These are phyloP conservation scores for Bergia sp. DNA, from an alignment of 92 coral and sea anemone genomes.

Conservation along the genomic window DNA sequence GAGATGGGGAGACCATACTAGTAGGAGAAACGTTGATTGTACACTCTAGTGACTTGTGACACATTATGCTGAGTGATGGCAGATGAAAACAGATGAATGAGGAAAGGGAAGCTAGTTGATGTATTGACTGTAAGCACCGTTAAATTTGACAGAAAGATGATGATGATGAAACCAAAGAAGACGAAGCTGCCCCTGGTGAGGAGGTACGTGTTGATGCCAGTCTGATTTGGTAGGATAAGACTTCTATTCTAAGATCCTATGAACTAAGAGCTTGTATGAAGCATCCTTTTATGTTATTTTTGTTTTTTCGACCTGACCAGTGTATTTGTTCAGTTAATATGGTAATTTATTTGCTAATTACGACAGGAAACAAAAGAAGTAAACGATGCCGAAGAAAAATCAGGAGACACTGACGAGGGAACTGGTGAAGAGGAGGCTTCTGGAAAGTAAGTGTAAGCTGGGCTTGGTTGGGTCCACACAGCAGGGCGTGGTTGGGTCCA, in stretches of 20 bases:
- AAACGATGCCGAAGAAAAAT: conserved; percentile 23
- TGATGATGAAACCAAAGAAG: conserved; percentile 13
- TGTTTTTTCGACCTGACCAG: too few relatives aligned
- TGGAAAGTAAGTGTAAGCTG: not conserved
- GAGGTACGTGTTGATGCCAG: conserved; percentile 9
- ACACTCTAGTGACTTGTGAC: too few relatives aligned
- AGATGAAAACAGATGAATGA: too few relatives aligned
- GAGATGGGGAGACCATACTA: not conserved
- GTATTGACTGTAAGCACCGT: not conserved
- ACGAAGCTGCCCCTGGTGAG: conserved; percentile 12
- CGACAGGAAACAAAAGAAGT: conserved; percentile 38
- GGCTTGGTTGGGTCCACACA: not conserved
- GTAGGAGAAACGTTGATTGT: too few relatives aligned
- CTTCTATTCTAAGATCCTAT: not conserved
- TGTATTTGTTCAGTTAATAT: not conserved
- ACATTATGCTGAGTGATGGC: too few relatives aligned
- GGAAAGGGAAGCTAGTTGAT: not conserved
- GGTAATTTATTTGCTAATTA: not conserved
- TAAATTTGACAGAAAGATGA: conserved; percentile 29
- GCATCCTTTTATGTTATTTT: too few relatives aligned
- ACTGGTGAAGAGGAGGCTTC: conserved; percentile 6
- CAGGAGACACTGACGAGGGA: conserved; percentile 15
- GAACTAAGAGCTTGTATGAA: too few relatives aligned
- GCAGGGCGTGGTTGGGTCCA: not conserved
- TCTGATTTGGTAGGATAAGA: not conserved